Percentiles rank a stretch among this genome's conserved stretches.
phyloP scores from a whole-genome alignment of 2,888 invertebrate species.

The Drosophila kambysellisi region DNA sequence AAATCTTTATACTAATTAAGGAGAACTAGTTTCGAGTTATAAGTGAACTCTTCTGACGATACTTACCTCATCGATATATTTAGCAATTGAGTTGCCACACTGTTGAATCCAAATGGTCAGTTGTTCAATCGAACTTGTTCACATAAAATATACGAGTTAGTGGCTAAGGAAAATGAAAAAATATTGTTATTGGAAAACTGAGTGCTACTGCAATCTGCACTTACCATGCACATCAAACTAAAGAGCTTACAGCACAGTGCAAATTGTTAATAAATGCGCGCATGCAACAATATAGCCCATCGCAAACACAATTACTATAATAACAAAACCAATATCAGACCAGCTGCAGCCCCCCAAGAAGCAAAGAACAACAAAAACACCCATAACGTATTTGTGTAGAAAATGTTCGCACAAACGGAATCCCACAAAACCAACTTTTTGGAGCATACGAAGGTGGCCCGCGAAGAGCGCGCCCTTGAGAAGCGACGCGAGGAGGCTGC shows the following conservation, averaged over 20 bases:
- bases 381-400: conserved; percentile 37
- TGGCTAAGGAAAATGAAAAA: conserved; percentile 62
- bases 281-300: conserved; percentile 44
- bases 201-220: conserved; percentile 31
- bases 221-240: conserved; percentile 41
- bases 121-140: conserved; percentile 27
- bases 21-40: neutral
- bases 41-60: conserved; percentile 6
- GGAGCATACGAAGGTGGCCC: conserved; percentile 95
- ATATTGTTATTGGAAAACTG: conserved; percentile 60
- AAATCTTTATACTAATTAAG: neutral
- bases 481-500: conserved; percentile 92
- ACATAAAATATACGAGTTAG: conserved; percentile 23
- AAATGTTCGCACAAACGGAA: conserved; percentile 88
- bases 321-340: conserved; percentile 17
- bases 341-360: conserved; percentile 23
- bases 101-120: conserved; percentile 4
- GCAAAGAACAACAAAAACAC: conserved; percentile 29
- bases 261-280: conserved; percentile 30
- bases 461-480: conserved; percentile 95
- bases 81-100: conserved; percentile 22
- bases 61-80: conserved; percentile 11
- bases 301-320: conserved; percentile 36
- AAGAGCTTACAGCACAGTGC: conserved; percentile 25
- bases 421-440: conserved; percentile 90